These are phyloP conservation scores for Dryobota labecula DNA, from an alignment of 2,888 invertebrate genomes.

Conservation along the genomic window DNA sequence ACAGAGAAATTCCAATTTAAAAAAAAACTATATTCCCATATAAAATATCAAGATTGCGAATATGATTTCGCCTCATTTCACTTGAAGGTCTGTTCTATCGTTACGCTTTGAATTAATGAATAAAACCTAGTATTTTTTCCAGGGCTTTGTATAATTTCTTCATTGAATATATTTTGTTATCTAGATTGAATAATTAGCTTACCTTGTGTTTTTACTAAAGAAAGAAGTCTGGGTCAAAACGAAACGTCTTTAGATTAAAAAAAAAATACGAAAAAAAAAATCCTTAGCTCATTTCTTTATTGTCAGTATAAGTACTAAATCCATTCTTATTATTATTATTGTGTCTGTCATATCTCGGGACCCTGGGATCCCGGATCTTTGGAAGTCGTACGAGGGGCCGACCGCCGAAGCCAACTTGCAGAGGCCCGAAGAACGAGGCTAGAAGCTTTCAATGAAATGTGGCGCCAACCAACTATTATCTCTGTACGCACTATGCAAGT, in stretches of 20 bases:
- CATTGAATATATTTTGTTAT: slow-evolving; percentile 58
- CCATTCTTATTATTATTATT: too few relatives aligned
- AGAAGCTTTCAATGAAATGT: too few relatives aligned
- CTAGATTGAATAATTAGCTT: slow-evolving; percentile 55
- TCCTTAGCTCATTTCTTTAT: neutral
- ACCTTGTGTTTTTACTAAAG: slow-evolving; percentile 25
- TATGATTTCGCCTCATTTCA: slow-evolving; percentile 63
- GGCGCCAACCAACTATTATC: too few relatives aligned
- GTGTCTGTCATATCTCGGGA: too few relatives aligned
- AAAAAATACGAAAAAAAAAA: neutral
- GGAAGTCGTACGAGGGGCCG: too few relatives aligned
- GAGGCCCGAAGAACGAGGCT: too few relatives aligned
- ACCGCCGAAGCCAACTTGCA: too few relatives aligned
- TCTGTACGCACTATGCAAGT: too few relatives aligned
- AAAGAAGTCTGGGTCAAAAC: slow-evolving; percentile 10
- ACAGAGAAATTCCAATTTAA: neutral
- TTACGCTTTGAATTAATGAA: slow-evolving; percentile 46
- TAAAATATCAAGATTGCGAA: too few relatives aligned
- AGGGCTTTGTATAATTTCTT: slow-evolving; percentile 55
- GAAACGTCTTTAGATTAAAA: neutral
- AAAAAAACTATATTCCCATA: too few relatives aligned
- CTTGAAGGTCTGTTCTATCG: slow-evolving; percentile 30
- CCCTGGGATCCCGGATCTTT: too few relatives aligned
- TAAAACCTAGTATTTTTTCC: slow-evolving; percentile 45
- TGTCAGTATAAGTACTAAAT: neutral